Base-by-base conservation (phyloP, 2,888 invertebrate species). In the Nemoura dubitans region DNA sequence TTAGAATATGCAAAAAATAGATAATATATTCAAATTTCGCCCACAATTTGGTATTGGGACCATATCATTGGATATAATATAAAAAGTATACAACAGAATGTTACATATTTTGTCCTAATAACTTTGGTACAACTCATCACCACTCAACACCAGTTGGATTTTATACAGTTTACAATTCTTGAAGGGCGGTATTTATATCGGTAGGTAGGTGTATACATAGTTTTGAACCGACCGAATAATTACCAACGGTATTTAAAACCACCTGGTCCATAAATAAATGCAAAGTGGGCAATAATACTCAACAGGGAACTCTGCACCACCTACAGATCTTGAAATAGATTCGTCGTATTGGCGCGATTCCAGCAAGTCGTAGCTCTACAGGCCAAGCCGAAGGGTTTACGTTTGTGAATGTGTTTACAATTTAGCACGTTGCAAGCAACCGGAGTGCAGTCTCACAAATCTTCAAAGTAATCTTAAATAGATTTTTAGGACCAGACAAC, bases 201-300 rank as follows among this genome's bases (percentile, higher is more conserved):
- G n/a, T n/a, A n/a, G n/a, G n/a, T n/a, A n/a, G n/a, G n/a, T 36
- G 36, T 36, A 36, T 36, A 59, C 59, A 7, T 59, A 59, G 2
- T 21, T 59, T 21, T 59, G 21, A 59, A 59, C 14, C 59, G 21
- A 21, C 59, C 59, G 21, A 59, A 21, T 59, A 59, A 59, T 59
- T 59, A 59, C 59, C 2, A 59, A 59, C 59, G 21, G 59, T 59
- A 59, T 59, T 59, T 59, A 59, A 27, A 76, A 81, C 36, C 85
- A 85, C 76, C 85, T 85, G 85, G 30, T 84, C 83, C 78, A 86
- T 77, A 83, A 87, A 87, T 83, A 84, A 77, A 28, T 36, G 16
- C 29, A 76, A 77, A 27, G 83, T 83, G 83, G 84, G 83, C 85
- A 85, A 87, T 85, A 87, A 83, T 78, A 86, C n/a, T 81, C 30